Base-by-base conservation (phyloP, 2,888 invertebrate genomes). In the Lysandra coridon region DNA sequence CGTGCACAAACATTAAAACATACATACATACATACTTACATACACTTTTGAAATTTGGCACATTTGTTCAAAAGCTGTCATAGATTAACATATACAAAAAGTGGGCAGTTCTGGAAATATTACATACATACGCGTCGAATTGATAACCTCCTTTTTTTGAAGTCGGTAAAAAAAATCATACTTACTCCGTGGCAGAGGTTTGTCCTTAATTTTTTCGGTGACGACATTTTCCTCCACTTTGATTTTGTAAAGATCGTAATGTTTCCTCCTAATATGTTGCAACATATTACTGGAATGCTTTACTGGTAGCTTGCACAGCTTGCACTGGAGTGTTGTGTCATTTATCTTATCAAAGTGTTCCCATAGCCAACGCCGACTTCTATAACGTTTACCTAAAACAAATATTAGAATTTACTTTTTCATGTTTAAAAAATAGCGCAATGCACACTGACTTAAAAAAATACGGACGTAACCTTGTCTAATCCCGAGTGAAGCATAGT, bases 201-300 rank as follows among this genome's bases (percentile, higher is more conserved):
- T 89, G 88, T 23, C 1, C 75, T 87, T 86, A 74, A 88, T 87
- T 81, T 84, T 86, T 0, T 88, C 86, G 74, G 85, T 86, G 10
- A 89, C 88, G 4, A 12, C 30, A 60, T 87, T 87, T 78, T 84
- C 85, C 0, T 83, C 83, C 1, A 90, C 87, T 81, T 93, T 93
- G 0, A 84, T 81, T 78, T 87, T 87, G 79, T 88, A 94, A 0
- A 90, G 84, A 0, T 84, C 86, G 0, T 90, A 89, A 81, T 94
- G 94, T 14, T 89, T 87, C 0, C 92, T 89, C 10, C 91, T 83
- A 49, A 94, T 88, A 40, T 94, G 94, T 0, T 93, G 86, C 83
- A 94, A 94, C 92, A 94, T 90, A 78, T 94, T 94, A 83, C 93
- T 94, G 0, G 93, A 92, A 81, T 94, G 93, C 80, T 94, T 94